Percentiles rank a stretch among this genome's conserved stretches.
These are phyloP conservation scores for Agonopterix arenella DNA, from an alignment of 2,888 invertebrate genomes.

Conservation along the genomic window DNA sequence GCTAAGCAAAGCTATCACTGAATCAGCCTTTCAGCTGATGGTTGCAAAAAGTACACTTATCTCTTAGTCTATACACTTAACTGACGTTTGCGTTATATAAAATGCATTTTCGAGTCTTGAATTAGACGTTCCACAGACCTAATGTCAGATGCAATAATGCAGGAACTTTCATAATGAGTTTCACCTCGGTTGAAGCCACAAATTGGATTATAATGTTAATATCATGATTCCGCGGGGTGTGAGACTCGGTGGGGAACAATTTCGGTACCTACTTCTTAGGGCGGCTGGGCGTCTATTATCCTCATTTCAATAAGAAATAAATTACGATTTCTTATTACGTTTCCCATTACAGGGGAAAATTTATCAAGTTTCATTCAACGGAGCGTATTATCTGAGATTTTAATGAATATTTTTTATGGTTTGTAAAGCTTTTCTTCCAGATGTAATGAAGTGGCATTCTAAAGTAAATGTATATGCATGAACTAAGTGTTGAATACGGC, in stretches of 20 bases:
- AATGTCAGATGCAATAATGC: slow-evolving; percentile 65
- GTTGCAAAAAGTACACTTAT: no score
- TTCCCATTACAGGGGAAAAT: slow-evolving; percentile 67
- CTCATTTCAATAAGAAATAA: slow-evolving; percentile 75
- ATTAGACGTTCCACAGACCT: slow-evolving; percentile 34
- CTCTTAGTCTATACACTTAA: no score
- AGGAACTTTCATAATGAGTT: slow-evolving; percentile 67
- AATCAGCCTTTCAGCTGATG: no score
- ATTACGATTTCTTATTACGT: slow-evolving; percentile 75
- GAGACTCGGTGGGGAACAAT: slow-evolving; percentile 53
- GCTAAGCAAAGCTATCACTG: no score
- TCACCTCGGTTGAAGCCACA: slow-evolving; percentile 56
- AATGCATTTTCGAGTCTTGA: slow-evolving; percentile 48
- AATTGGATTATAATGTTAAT: slow-evolving; percentile 75
- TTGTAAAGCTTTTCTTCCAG: neutral
- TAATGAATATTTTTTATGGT: slow-evolving; percentile 47
- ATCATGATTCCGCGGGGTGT: slow-evolving; percentile 51
- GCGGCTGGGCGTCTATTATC: slow-evolving; percentile 64
- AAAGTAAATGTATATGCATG: no score
- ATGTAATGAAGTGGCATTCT: neutral
- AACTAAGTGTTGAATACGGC: no score
- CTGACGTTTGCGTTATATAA: slow-evolving; percentile 39
- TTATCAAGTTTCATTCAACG: slow-evolving; percentile 64
- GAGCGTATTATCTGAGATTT: slow-evolving; percentile 49
- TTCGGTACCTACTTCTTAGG: slow-evolving; percentile 46